Evolutionary conservation across 2,888 invertebrate genomes (phyloP), one percentile per base, ranked within the genome.

Genomic region (Phrixothrix hirtus): DNA sequence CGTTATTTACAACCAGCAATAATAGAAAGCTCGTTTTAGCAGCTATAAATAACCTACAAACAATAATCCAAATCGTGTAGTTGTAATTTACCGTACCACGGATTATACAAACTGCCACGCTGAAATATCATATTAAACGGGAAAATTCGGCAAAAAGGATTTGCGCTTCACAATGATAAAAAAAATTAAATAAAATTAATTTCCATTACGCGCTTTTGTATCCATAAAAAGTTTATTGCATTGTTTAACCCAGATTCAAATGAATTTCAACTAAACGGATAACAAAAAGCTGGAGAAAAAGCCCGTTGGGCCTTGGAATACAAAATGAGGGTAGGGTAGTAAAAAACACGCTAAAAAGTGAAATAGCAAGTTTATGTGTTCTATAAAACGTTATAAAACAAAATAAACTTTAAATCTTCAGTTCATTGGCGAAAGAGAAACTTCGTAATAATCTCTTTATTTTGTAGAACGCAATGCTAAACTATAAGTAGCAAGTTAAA

Each of bases 371-470:
- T 53, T 53, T 53, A 53, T 53, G 42, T 37, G 32, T 45, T 39
- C 49, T 21, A 45, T 54, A 54, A 55, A 55, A 45, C 45, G 55
- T 49, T 50, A 46, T 50, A 49, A 55, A 55, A 50, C 46, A 55
- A 55, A 55, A 54, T 54, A 54, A 54, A 54, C 35, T 50, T 55
- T 55, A 55, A 55, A 55, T 55, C 50, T 50, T 42, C 50, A 46
- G 55, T 50, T 46, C 42, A 50, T 55, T 46, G 55, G 37, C 31
- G 49, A 50, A 55, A 49, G 49, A 45, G 45, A 44, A 49, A 41
- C 34, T 39, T 36, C 26, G 50, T 50, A 55, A 55, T 55, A 50
- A 50, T 50, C 50, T 37, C 15, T 16, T 43, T 31, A 31, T 43
- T 51, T 52, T 37, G 29, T 32, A 41, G 31, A 15, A 9, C 36